These are phyloP conservation scores for Pararge aegeria DNA, from an alignment of 1,140 invertebrate species.

Conservation along the genomic window DNA sequence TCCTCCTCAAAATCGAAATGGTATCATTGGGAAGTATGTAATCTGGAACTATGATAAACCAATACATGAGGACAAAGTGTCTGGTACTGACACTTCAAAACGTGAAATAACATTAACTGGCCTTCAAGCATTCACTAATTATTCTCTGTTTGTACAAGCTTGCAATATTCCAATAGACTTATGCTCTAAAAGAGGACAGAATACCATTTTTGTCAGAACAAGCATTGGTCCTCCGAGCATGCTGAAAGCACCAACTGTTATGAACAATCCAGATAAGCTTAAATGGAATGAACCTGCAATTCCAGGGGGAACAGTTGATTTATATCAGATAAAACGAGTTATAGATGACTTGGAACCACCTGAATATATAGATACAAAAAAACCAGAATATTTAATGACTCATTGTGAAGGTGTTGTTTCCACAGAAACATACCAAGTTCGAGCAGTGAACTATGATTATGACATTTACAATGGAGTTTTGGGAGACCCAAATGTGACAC, in stretches of 20 bases:
- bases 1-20: conserved; percentile 86
- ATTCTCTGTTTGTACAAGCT: conserved; percentile 84
- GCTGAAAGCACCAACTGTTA: conserved; percentile 74
- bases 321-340: conserved; percentile 79
- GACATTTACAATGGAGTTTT: conserved; percentile 60
- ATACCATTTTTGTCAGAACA: conserved; percentile 75
- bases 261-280: conserved; percentile 50
- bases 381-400: conserved; percentile 40
- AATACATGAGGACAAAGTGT: conserved; percentile 43
- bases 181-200: conserved; percentile 79
- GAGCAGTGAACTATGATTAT: conserved; percentile 71
- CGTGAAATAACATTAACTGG: conserved; percentile 51
- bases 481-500: conserved; percentile 41
- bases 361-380: conserved; percentile 63
- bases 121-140: conserved; percentile 81
- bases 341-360: conserved; percentile 56
- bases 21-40: conserved; percentile 86
- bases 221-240: conserved; percentile 82
- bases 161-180: conserved; percentile 82
- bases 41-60: conserved; percentile 76
- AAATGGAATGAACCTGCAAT: conserved; percentile 79
- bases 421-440: conserved; percentile 59
- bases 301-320: conserved; percentile 82
- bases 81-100: conserved; percentile 47
- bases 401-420: conserved; percentile 56